Conservation (phyloP, 2,113 vertebrate species). For the Zosterops borbonicus region DNA sequence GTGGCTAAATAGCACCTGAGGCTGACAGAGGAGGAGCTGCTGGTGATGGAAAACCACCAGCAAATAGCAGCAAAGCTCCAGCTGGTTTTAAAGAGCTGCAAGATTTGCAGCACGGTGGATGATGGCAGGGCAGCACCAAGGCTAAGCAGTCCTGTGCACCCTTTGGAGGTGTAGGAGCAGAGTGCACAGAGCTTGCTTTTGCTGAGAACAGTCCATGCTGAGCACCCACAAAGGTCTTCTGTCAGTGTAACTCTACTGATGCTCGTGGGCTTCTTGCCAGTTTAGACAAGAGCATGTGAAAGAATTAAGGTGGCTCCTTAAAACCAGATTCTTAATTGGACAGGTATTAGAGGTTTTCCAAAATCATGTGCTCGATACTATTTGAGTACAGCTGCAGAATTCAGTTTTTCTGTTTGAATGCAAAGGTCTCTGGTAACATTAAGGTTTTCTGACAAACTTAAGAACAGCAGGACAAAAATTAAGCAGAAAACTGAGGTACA, state of each 20-base stretch:
- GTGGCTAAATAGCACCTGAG: background rate
- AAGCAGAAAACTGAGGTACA: conserved; percentile 17
- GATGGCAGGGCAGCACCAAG: background rate
- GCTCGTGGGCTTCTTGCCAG: background rate
- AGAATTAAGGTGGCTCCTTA: background rate
- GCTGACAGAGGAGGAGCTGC: background rate
- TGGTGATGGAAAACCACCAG: background rate
- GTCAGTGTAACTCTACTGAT: conserved; percentile 1
- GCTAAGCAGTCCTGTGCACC: background rate
- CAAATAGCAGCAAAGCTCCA: conserved; percentile 68
- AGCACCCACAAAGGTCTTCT: background rate
- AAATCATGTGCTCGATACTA: background rate
- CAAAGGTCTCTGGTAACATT: background rate
- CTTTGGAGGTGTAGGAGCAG: background rate
- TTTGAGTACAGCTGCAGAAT: conserved; percentile 18
- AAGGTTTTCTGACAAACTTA: background rate
- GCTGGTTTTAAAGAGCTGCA: conserved; percentile 12
- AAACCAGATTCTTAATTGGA: background rate
- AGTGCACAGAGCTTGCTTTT: background rate
- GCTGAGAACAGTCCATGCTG: background rate
- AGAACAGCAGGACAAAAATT: conserved; percentile 30
- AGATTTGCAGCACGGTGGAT: background rate
- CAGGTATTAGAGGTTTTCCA: background rate
- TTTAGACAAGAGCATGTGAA: background rate
- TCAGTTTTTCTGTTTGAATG: background rate